Evolutionary conservation across 2,888 invertebrate genomes (phyloP), one percentile per base, ranked within the genome.

Genomic region (Lapara coniferarum): DNA sequence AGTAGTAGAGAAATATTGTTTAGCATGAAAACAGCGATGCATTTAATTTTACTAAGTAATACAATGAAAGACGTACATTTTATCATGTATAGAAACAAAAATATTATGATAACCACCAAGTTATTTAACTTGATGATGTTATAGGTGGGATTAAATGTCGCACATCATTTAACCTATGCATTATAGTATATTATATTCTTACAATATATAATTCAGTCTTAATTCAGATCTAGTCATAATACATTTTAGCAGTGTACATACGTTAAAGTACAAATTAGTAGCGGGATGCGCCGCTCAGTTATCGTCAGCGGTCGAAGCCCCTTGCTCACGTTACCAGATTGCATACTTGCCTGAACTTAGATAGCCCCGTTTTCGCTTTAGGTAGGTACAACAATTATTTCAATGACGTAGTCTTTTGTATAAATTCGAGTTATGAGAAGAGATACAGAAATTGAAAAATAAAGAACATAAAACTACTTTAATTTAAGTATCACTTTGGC

Each of bases 291-390:
- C 49, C 37, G 51, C 52, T 52, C 37, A 52, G 83, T 89, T 89
- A 89, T 89, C 88, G 78, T 79, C 77, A 76, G 83, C 90, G 89
- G 90, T 90, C 90, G 90, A 87, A 91, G 90, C 89, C 89, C 89
- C 89, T 85, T 81, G 83, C 85, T 86, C 81, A 81, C 79, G 81
- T 85, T 86, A 84, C 82, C 84, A 87, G 89, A 89, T 89, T 88
- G 89, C 82, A 83, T 85, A 81, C 84, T 83, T 82, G 84, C 80
- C 83, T 87, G 88, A 89, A 87, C 89, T 85, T 81, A 83, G 88
- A 90, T 89, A 90, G 87, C 87, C 86, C 78, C 82, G 79, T 85
- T 85, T 88, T 86, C 77, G 79, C 79, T 81, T 78, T 80, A 78
- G 70, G 71, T 58, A 72, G 70, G 71, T 58, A 72, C 52, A 67